Percentiles rank a stretch among this genome's conserved stretches.
Evolutionary conservation across 1,140 invertebrate species (phyloP).

Genomic region (Physella acuta): DNA sequence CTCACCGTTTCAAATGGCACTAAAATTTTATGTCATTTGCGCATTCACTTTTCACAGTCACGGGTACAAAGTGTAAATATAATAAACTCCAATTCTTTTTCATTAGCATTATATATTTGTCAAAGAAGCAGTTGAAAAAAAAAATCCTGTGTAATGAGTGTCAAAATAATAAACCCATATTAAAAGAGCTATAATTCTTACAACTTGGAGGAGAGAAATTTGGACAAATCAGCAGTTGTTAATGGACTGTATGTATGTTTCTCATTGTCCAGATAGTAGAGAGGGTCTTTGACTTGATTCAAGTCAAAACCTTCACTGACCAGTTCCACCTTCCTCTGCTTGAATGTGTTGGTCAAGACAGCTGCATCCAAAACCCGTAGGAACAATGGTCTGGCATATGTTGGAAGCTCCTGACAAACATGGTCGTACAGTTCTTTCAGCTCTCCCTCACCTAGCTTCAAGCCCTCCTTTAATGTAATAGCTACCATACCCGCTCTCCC

Average conservation of each 20-base stretch:
- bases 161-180: too few species aligned
- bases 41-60: too few species aligned
- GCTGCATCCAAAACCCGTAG: conserved; percentile 66
- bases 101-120: too few species aligned
- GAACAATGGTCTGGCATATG: conserved; percentile 85
- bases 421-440: conserved; percentile 28
- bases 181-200: too few species aligned
- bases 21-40: too few species aligned
- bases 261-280: conserved; percentile 73
- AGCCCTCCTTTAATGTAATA: not conserved
- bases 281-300: conserved; percentile 72
- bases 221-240: conserved; percentile 63
- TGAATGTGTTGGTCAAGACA: conserved; percentile 45
- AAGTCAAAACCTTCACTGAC: conserved; percentile 88
- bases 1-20: too few species aligned
- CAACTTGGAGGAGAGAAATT: conserved; percentile 22
- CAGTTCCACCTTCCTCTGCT: conserved; percentile 60
- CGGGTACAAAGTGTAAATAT: too few species aligned
- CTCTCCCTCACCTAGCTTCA: conserved; percentile 10
- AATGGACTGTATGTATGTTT: conserved; percentile 67
- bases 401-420: conserved; percentile 66
- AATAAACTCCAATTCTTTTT: too few species aligned
- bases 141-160: too few species aligned
- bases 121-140: too few species aligned
- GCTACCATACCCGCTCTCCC: conserved; percentile 23